Evolutionary conservation across 2,888 invertebrate genomes (phyloP).

Genomic region (Drosophila peninsularis): DNA sequence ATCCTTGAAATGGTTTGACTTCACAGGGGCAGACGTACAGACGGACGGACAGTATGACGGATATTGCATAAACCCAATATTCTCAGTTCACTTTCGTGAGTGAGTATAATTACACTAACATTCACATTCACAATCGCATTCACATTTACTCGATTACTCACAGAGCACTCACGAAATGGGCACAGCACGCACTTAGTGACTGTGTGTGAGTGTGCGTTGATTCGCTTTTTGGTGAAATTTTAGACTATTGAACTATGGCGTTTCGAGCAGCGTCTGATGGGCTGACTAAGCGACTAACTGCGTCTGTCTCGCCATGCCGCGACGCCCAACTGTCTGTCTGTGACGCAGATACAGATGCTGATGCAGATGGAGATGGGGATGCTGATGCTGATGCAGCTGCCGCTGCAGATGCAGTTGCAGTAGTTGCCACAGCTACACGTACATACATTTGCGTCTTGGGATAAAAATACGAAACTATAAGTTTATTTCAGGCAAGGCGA

Average conservation of each 20-base stretch:
- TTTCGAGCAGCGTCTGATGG: conserved; percentile 39
- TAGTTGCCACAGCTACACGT: conserved; percentile 14
- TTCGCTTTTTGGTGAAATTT: conserved; percentile 61
- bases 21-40: no score
- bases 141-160: conserved; percentile 63
- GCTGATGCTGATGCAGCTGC: neutral
- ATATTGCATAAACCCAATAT: no score
- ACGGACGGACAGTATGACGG: no score
- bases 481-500: conserved; percentile 66
- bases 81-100: no score
- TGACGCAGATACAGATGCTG: conserved; percentile 24
- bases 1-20: no score
- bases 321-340: conserved; percentile 74
- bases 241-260: conserved; percentile 75
- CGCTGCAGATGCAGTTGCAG: conserved; percentile 15
- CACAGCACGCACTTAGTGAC: conserved; percentile 61
- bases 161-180: conserved; percentile 64
- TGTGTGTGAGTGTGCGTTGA: conserved; percentile 32
- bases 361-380: conserved; percentile 4
- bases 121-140: conserved; percentile 26
- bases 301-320: conserved; percentile 27
- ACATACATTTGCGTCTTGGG: conserved; percentile 26
- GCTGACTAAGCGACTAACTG: conserved; percentile 52
- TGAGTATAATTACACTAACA: neutral
- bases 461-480: conserved; percentile 67